phyloP scores from a whole-genome alignment of 2,888 invertebrate genomes.

The Drosophila nr. medialis region DNA sequence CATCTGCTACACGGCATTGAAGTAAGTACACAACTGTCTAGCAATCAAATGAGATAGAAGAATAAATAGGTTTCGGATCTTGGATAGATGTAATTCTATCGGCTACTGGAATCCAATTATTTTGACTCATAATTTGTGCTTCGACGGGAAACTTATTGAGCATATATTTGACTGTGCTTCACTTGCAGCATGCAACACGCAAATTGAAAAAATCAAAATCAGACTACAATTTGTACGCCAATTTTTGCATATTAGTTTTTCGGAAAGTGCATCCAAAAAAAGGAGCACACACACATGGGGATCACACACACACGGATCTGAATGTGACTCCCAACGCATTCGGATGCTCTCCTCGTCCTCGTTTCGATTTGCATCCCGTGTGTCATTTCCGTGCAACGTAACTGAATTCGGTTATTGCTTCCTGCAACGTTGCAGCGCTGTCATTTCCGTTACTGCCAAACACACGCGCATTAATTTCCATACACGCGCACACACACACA shows the following conservation, averaged over 20 bases:
- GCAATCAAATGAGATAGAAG: not conserved
- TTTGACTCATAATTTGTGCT: not conserved
- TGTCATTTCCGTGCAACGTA: constrained; percentile 76
- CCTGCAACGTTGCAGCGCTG: constrained; percentile 65
- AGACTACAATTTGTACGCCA: constrained; percentile 29
- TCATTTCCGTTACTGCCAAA: constrained; percentile 71
- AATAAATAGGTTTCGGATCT: not conserved
- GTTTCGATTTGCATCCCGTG: constrained; percentile 39
- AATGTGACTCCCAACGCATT: constrained; percentile 18
- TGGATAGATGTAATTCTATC: not conserved
- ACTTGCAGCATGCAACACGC: constrained; percentile 16
- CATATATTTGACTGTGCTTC: constrained; percentile 11
- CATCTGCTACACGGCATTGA: not conserved
- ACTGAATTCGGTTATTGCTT: constrained; percentile 77
- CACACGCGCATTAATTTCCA: constrained; percentile 32
- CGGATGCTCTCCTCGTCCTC: constrained; percentile 19
- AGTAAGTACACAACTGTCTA: not conserved
- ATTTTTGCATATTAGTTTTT: constrained; percentile 52
- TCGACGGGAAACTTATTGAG: constrained; percentile 6
- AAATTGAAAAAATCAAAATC: constrained; percentile 30
- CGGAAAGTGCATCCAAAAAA: constrained; percentile 15
- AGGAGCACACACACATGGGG: not conserved
- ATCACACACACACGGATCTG: constrained; percentile 7
- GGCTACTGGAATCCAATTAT: not conserved
- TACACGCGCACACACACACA: constrained; percentile 36